phyloP scores from a whole-genome alignment of 2,113 vertebrate species.

The Taxidea taxus region DNA sequence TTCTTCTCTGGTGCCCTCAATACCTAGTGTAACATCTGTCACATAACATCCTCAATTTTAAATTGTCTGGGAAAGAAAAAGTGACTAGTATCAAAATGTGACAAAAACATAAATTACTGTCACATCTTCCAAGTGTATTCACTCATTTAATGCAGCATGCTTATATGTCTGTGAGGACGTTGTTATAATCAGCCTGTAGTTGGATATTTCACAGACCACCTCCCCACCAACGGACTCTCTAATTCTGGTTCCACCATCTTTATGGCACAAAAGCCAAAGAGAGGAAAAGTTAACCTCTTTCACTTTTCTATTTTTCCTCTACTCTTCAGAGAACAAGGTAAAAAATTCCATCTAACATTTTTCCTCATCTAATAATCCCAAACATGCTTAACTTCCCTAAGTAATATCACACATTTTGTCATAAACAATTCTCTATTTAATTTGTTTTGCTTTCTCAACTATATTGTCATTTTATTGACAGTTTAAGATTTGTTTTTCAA shows the following conservation, averaged over 20 bases:
- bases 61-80: neutral
- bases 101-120: neutral
- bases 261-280: neutral
- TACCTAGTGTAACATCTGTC: neutral
- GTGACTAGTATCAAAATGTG: neutral
- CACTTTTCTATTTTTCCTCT: neutral
- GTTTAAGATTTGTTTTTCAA: neutral
- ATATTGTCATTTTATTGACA: neutral
- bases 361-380: neutral
- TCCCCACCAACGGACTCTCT: neutral
- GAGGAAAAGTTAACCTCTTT: neutral
- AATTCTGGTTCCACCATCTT: neutral
- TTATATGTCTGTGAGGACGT: neutral
- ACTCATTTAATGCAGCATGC: neutral
- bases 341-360: neutral
- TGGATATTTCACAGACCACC: neutral
- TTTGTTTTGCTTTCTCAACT: neutral
- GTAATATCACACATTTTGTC: neutral
- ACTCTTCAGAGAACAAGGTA: neutral
- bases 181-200: neutral
- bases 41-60: neutral
- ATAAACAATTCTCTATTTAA: neutral
- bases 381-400: neutral
- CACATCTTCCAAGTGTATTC: neutral
- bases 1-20: neutral